A percentile compares a stretch with the other conserved stretches of the same genome.
These are phyloP conservation scores for Bolinopsis microptera DNA, from an alignment of 37 sponge, comb jelly and placozoan genomes.

Conservation along the genomic window DNA sequence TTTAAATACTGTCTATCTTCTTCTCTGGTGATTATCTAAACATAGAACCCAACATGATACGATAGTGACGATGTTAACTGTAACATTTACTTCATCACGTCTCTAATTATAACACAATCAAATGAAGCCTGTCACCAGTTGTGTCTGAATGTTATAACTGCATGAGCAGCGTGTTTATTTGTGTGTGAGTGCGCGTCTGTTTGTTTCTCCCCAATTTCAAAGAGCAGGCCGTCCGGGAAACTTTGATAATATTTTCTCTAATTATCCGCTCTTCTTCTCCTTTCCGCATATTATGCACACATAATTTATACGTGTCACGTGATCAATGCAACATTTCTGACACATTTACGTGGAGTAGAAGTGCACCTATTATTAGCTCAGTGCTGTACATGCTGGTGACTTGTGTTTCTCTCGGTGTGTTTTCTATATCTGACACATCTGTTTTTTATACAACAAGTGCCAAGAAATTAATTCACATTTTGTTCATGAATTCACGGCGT, in stretches of 20 bases:
- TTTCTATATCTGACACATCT: neutral
- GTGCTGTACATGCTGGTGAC: no score
- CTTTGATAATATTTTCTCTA: neutral
- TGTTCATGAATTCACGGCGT: no score
- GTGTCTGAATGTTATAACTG: no score
- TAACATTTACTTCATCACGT: neutral
- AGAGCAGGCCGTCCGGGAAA: neutral
- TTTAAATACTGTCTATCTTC: no score
- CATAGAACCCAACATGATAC: neutral
- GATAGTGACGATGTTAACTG: neutral
- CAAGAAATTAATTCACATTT: neutral
- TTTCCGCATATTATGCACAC: neutral
- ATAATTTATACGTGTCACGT: neutral
- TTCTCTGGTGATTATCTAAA: neutral
- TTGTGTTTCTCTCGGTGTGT: constrained; percentile 1
- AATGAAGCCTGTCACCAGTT: no score
- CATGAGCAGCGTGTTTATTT: no score
- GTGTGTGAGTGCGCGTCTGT: no score
- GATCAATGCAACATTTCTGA: neutral
- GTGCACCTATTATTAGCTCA: neutral
- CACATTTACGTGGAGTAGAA: neutral
- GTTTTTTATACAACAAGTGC: neutral
- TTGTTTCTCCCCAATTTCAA: neutral
- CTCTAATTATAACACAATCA: neutral
- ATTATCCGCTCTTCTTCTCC: neutral